Conservation (phyloP, 2,113 vertebrate genomes). For the Puma concolor region DNA sequence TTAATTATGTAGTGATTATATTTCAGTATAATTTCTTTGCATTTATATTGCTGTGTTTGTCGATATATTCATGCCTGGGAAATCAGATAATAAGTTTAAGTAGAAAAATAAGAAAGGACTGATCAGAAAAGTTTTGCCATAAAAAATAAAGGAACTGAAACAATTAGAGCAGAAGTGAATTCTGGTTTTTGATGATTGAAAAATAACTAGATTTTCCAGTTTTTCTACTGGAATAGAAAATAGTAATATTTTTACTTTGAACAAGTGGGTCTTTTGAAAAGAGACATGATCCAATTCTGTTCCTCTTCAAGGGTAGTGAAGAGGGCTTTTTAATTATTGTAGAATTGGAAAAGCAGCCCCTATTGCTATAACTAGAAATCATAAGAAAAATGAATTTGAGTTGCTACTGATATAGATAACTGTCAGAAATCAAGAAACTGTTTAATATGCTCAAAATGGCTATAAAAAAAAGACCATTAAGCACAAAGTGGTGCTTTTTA, state of each 20-base stretch:
- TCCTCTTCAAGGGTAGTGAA: neutral
- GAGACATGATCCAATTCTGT: neutral
- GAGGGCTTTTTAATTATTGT: neutral
- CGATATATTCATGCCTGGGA: neutral
- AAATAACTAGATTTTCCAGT: constrained; percentile 24
- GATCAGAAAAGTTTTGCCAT: neutral
- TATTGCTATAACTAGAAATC: neutral
- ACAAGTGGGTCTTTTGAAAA: constrained; percentile 9
- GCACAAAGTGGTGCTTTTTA: neutral
- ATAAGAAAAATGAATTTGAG: constrained; percentile 31
- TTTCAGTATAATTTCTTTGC: constrained; percentile 19
- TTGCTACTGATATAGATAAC: neutral
- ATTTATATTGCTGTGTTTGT: constrained; percentile 47
- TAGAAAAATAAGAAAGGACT: constrained; percentile 18
- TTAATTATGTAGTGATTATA: neutral
- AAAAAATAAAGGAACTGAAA: neutral
- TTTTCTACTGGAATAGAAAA: neutral
- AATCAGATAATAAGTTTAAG: constrained; percentile 31
- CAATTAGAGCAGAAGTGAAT: neutral
- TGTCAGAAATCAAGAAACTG: constrained; percentile 14
- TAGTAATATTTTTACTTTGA: constrained; percentile 41
- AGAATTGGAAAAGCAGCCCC: neutral
- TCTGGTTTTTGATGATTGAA: constrained; percentile 23
- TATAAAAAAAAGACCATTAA: neutral
- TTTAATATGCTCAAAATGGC: constrained; percentile 28